Percentiles rank a stretch among this genome's conserved stretches.
These are phyloP conservation scores for Pectinophora gossypiella DNA, from an alignment of 1,140 invertebrate genomes.

Conservation along the genomic window DNA sequence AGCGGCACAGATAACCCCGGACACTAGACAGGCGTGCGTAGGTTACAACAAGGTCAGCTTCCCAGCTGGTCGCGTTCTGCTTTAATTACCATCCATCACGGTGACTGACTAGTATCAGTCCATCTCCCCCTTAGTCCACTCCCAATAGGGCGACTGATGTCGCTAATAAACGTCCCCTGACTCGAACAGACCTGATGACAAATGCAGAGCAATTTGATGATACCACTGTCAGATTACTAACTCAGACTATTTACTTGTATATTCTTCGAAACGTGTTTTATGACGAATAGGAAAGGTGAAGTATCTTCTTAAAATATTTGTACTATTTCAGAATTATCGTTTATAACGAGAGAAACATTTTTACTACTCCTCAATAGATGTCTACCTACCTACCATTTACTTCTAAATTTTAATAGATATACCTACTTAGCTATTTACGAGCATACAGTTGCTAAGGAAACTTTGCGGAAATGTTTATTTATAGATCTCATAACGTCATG, in stretches of 20 bases:
- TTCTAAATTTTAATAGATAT: too few relatives aligned
- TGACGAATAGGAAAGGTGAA: not conserved
- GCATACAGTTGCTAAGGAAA: too few relatives aligned
- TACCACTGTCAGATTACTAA: not conserved
- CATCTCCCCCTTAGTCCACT: not conserved
- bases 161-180: not conserved
- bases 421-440: too few relatives aligned
- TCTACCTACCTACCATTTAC: too few relatives aligned
- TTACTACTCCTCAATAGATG: too few relatives aligned
- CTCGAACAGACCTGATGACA: not conserved
- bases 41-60: not conserved
- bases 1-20: not conserved
- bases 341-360: not conserved
- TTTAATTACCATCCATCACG: conserved; percentile 3
- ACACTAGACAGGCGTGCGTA: not conserved
- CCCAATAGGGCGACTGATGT: not conserved
- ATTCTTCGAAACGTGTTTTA: not conserved
- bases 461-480: too few relatives aligned
- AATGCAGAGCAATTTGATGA: not conserved
- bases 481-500: too few relatives aligned
- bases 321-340: not conserved
- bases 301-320: not conserved
- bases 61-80: not conserved
- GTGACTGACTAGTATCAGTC: not conserved
- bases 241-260: not conserved